phyloP scores from a whole-genome alignment of 2,113 vertebrate species.

The Tragelaphus scriptus region DNA sequence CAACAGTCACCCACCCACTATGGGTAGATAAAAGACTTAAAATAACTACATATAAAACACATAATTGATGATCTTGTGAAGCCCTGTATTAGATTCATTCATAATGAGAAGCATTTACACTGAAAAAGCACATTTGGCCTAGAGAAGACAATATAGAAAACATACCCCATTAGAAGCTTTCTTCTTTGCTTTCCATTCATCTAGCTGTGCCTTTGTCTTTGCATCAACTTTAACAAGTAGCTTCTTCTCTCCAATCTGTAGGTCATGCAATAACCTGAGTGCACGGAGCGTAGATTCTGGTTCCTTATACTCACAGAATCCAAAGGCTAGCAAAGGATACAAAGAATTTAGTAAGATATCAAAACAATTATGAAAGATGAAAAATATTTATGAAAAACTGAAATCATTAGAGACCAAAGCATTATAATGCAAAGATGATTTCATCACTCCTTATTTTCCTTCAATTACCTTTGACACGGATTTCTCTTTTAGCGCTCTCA shows the following conservation, averaged over 20 bases:
- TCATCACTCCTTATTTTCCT: neutral
- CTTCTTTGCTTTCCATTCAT: constrained; percentile 99
- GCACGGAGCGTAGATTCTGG: constrained; percentile 97
- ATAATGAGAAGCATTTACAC: neutral
- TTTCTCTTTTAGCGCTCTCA: neutral
- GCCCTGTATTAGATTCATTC: neutral
- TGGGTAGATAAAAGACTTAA: constrained; percentile 61
- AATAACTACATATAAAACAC: constrained; percentile 40
- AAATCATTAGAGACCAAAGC: neutral
- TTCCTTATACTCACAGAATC: constrained; percentile 99
- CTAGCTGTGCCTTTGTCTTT: constrained; percentile 97
- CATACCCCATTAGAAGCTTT: constrained; percentile 93
- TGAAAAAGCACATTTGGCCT: neutral
- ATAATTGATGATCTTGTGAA: constrained; percentile 21
- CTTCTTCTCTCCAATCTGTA: constrained; percentile 97
- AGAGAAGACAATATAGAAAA: constrained; percentile 37
- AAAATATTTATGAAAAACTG: neutral
- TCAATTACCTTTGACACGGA: neutral
- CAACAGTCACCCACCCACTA: constrained; percentile 64
- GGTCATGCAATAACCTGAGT: constrained; percentile 93
- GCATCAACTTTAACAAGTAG: constrained; percentile 98
- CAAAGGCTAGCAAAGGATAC: constrained; percentile 87
- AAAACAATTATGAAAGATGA: neutral
- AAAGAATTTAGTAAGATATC: constrained; percentile 32
- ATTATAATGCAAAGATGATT: neutral